Percentiles rank a stretch among this genome's conserved stretches.
phyloP scores from a whole-genome alignment of 2,797 vertebrate species.

The Myiotriccus ornatus region DNA sequence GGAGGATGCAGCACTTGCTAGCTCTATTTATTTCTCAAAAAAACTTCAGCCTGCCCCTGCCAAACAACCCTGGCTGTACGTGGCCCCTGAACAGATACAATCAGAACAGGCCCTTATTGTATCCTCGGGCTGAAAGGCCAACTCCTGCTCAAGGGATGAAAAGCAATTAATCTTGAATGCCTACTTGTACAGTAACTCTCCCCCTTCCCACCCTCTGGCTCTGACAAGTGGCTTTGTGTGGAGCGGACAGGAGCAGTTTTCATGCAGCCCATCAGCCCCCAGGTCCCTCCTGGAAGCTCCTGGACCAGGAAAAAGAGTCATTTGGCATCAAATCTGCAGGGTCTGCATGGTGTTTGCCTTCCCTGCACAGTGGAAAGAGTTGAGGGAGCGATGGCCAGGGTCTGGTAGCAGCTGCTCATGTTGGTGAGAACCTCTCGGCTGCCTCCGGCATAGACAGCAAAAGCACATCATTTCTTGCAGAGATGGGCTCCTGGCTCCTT shows the following conservation, averaged over 20 bases:
- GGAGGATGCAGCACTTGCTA: not conserved
- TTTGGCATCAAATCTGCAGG: not conserved
- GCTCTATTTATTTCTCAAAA: not conserved
- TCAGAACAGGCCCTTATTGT: conserved; percentile 69
- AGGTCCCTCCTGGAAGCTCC: conserved; percentile 18
- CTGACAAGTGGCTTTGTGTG: conserved; percentile 28
- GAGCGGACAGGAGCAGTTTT: conserved; percentile 39
- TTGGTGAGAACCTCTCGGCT: not conserved
- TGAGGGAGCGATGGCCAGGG: not conserved
- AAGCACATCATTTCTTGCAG: conserved; percentile 52
- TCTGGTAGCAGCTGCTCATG: conserved; percentile 63
- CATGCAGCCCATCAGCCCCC: not conserved
- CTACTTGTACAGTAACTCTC: conserved; percentile 47
- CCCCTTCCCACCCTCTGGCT: conserved; percentile 34
- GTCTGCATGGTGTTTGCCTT: not conserved
- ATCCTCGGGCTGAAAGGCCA: conserved; percentile 24
- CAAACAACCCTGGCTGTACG: conserved; percentile 17
- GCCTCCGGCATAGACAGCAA: conserved; percentile 12
- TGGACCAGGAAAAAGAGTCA: not conserved
- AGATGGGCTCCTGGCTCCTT: conserved; percentile 67
- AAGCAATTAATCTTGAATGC: conserved; percentile 73
- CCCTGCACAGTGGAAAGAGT: not conserved
- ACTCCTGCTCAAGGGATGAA: conserved; percentile 46
- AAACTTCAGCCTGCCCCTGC: not conserved
- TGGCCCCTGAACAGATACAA: conserved; percentile 60